These are phyloP conservation scores for Homalodisca vitripennis DNA, from an alignment of 1,140 invertebrate species.

Conservation along the genomic window DNA sequence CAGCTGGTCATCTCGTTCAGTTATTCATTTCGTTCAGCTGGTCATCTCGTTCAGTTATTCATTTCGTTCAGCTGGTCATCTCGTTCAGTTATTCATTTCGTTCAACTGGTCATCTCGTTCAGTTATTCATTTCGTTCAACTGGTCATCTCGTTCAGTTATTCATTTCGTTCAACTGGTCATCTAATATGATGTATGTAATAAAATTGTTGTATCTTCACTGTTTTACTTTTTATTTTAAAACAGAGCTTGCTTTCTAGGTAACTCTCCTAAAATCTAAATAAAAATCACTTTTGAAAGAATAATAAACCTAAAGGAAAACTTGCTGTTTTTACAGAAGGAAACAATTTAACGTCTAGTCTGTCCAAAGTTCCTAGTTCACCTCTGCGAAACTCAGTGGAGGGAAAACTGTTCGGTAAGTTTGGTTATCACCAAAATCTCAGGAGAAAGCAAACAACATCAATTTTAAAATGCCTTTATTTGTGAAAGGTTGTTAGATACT, in stretches of 20 bases:
- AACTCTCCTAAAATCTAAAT: neutral
- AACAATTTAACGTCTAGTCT: slow-evolving; percentile 19
- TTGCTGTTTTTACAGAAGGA: slow-evolving; percentile 17
- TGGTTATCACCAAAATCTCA: neutral
- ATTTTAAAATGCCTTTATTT: neutral
- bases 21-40: too few relatives aligned
- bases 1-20: too few relatives aligned
- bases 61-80: too few relatives aligned
- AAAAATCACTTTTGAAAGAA: neutral
- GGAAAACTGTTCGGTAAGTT: slow-evolving; percentile 20
- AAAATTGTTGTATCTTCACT: neutral
- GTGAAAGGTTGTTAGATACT: neutral
- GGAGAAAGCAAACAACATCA: too few relatives aligned
- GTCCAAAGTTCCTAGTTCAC: slow-evolving; percentile 20
- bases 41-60: too few relatives aligned
- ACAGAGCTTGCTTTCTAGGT: neutral
- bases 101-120: too few relatives aligned
- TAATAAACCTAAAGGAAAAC: neutral
- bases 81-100: too few relatives aligned
- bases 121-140: too few relatives aligned
- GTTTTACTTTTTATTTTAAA: neutral
- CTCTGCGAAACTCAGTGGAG: neutral
- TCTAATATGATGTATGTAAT: neutral
- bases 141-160: too few relatives aligned
- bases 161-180: too few relatives aligned